Evolutionary conservation across 2,888 invertebrate species (phyloP), one percentile per base, ranked within the genome.

Genomic region (Nomada fucata): DNA sequence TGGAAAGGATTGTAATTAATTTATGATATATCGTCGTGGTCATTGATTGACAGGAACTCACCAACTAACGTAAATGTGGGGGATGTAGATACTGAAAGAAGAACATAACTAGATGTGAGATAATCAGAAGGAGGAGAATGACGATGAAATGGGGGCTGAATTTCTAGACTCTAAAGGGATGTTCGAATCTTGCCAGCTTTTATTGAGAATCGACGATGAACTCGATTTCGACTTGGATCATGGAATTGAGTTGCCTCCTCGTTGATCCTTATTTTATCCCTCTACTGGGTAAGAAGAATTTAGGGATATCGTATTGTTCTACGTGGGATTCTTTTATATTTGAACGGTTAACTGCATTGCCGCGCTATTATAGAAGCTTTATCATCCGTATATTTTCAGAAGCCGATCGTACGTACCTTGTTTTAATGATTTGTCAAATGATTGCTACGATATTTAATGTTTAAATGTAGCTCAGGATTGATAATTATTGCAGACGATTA

Each of bases 171-270:
- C 36, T 36, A 7, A 36, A 29, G 55, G 50, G 53, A 63, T 76
- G 73, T 82, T 82, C 70, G 76, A 76, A 70, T 73, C 72, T 67
- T 29, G 44, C 42, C 20, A 61, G 63, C 50, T 72, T 76, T 81
- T 73, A 73, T 76, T 61, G 60, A 68, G 72, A 60, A 78, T 75
- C 71, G 68, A 72, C 72, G 75, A 68, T 60, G 71, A 68, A 78
- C 78, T 74, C 74, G 77, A 78, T 82, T 83, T 83, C 82, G 68
- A 68, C 47, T 26, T 64, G 64, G 64, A 53, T 61, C 69, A 42
- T 10, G 47, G 47, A 52, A 75, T 60, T 50, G 23, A 50, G 26
- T 63, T 26, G 20, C 36, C 57, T 11, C 2, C 36, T 36, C 36
- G 7, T 69, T 29, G 44, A 10, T 36, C 10, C 18, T 23, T 23